Evolutionary conservation across 2,113 vertebrate species (phyloP).

Genomic region (Otocyon megalotis): DNA sequence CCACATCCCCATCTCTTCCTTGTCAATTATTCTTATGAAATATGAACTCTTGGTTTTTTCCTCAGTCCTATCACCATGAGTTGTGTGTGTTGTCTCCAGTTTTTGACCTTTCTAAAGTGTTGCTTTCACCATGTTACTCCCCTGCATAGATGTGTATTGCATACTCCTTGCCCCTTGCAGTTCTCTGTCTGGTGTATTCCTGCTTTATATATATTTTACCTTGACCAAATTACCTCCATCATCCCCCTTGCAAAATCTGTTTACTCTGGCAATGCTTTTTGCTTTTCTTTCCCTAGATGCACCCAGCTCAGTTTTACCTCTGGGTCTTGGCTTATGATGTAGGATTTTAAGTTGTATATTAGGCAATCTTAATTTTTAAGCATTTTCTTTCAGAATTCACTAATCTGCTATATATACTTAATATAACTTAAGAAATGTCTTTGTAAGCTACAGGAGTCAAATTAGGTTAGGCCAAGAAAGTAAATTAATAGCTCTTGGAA

Average conservation of each 20-base stretch:
- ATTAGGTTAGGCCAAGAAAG: background rate
- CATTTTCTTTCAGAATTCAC: background rate
- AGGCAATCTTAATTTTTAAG: background rate
- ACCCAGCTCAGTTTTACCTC: background rate
- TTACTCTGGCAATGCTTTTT: background rate
- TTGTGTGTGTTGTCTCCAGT: background rate
- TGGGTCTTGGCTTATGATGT: background rate
- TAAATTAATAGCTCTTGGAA: background rate
- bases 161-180: background rate
- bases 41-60: background rate
- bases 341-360: background rate
- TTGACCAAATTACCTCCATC: background rate
- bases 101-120: background rate
- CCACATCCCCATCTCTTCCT: background rate
- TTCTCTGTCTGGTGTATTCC: background rate
- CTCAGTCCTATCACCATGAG: background rate
- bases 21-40: slow-evolving; percentile 9
- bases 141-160: fast-evolving
- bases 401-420: background rate
- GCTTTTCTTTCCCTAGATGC: background rate
- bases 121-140: background rate
- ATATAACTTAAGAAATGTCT: background rate
- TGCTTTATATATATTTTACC: background rate
- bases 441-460: slow-evolving; percentile 4
- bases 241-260: background rate